phyloP scores from a whole-genome alignment of 2,888 invertebrate genomes.

The Patella ulyssiponensis region DNA sequence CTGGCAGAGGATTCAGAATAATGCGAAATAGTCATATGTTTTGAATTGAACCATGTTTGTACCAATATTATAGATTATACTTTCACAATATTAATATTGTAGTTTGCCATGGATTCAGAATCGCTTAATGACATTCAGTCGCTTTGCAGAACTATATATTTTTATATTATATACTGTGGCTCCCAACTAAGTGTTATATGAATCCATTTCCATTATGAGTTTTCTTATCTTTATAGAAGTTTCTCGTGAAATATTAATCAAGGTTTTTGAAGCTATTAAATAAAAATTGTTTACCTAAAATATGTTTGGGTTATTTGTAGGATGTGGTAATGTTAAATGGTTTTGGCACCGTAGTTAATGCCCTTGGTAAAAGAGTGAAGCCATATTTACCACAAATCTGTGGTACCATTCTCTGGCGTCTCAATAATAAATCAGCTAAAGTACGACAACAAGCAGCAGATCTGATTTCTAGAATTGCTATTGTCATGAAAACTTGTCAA shows the following conservation, averaged over 20 bases:
- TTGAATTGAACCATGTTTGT: too few relatives aligned
- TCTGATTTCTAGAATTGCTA: slow-evolving; percentile 95
- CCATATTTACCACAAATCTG: slow-evolving; percentile 99
- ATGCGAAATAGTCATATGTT: too few relatives aligned
- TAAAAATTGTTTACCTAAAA: background rate
- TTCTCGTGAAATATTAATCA: background rate
- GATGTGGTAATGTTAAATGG: slow-evolving; percentile 99
- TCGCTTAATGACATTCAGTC: too few relatives aligned
- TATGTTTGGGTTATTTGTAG: slow-evolving; percentile 72
- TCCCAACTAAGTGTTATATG: too few relatives aligned
- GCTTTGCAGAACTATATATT: too few relatives aligned
- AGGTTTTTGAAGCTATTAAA: too few relatives aligned
- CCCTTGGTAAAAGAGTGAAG: slow-evolving; percentile 96
- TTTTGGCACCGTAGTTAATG: slow-evolving; percentile 98
- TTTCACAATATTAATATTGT: too few relatives aligned
- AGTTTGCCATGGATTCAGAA: too few relatives aligned
- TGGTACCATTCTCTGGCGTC: slow-evolving; percentile 98
- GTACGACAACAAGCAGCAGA: slow-evolving; percentile 99
- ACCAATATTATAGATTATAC: too few relatives aligned
- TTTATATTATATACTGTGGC: too few relatives aligned
- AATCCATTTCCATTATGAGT: too few relatives aligned
- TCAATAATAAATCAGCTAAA: slow-evolving; percentile 99
- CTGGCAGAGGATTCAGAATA: too few relatives aligned
- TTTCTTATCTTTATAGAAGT: background rate
- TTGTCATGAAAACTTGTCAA: slow-evolving; percentile 99